These are phyloP conservation scores for Pelobates fuscus DNA, from an alignment of 2,113 vertebrate species.

Conservation along the genomic window DNA sequence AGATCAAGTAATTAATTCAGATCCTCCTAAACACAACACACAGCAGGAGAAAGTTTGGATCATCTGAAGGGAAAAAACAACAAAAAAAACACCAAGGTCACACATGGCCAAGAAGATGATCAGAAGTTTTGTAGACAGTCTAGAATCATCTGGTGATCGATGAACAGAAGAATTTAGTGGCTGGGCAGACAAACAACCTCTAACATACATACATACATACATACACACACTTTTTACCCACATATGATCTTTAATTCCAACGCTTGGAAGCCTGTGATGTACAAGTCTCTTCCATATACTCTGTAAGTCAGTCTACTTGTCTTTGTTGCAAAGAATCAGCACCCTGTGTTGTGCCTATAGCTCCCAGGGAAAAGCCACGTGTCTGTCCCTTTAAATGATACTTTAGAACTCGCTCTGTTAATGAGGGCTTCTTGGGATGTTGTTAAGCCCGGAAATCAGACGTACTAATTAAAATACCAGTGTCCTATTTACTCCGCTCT, in stretches of 20 bases:
- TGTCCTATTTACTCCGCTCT: constrained; percentile 26
- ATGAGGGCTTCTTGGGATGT: constrained; percentile 22
- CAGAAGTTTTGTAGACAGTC: too few relatives aligned
- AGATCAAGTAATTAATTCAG: constrained; percentile 89
- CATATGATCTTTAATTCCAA: too few relatives aligned
- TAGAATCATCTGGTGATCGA: too few relatives aligned
- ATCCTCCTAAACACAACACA: constrained; percentile 84
- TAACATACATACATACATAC: too few relatives aligned
- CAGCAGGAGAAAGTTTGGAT: constrained; percentile 91
- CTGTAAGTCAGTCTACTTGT: background rate
- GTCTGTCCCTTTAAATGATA: too few relatives aligned
- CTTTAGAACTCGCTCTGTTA: constrained; percentile 8
- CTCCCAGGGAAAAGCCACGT: too few relatives aligned
- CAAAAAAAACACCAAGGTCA: background rate
- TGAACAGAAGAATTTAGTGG: too few relatives aligned
- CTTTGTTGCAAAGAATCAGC: background rate
- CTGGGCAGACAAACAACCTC: too few relatives aligned
- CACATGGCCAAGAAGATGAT: background rate
- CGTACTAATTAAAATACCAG: constrained; percentile 45
- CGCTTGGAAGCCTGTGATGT: too few relatives aligned
- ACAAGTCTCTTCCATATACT: too few relatives aligned
- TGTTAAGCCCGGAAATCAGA: constrained; percentile 29
- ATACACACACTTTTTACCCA: too few relatives aligned
- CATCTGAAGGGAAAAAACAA: constrained; percentile 73
- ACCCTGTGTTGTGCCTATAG: too few relatives aligned